These are phyloP conservation scores for Zoroaster sp. DNA, from an alignment of 53 echinoderm and acorn worm species.

Conservation along the genomic window DNA sequence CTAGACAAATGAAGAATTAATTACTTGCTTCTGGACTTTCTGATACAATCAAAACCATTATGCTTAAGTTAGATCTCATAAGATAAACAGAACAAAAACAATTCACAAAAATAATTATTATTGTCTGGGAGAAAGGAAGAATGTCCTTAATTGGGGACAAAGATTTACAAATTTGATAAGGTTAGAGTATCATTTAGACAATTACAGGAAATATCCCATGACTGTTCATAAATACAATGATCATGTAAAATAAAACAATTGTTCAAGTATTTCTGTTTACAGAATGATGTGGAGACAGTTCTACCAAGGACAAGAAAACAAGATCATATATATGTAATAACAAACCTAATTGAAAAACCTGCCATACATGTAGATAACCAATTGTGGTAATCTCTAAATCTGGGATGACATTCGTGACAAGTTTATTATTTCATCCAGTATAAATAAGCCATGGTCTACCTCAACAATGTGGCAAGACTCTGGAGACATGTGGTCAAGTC, in stretches of 20 bases:
- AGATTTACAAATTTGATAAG: background rate
- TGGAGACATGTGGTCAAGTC: background rate
- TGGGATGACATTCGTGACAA: background rate
- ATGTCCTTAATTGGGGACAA: background rate
- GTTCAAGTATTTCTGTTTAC: too few relatives aligned
- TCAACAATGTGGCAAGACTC: background rate
- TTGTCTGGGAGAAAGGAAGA: background rate
- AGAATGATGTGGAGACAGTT: too few relatives aligned
- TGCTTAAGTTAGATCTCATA: background rate
- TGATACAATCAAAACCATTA: background rate
- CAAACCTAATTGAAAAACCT: too few relatives aligned
- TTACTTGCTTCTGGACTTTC: background rate
- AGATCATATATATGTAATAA: too few relatives aligned
- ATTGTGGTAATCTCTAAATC: background rate
- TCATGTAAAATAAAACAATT: too few relatives aligned
- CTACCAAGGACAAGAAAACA: too few relatives aligned
- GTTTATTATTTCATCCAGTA: background rate
- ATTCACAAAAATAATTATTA: background rate
- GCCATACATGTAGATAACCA: too few relatives aligned
- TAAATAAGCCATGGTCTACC: background rate
- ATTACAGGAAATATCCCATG: background rate
- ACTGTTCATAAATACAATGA: too few relatives aligned
- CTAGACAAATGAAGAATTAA: background rate
- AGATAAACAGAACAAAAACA: background rate
- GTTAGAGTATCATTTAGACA: background rate